Evolutionary conservation across 2,113 vertebrate species (phyloP), one percentile per base, ranked within the genome.

Genomic region (Arenaria interpres): DNA sequence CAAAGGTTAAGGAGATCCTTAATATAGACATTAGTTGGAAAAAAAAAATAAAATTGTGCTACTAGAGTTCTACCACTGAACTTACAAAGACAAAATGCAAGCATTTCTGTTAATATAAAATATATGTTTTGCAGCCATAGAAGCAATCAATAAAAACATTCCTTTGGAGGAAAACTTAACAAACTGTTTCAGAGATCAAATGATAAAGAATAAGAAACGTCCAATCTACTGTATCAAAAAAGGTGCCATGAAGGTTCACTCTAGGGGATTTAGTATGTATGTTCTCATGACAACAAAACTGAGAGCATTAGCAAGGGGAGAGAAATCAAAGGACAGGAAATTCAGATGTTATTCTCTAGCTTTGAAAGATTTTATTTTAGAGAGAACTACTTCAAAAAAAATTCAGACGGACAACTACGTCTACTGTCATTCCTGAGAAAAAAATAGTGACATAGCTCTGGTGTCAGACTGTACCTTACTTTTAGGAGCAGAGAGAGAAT

Each of bases 131-230:
- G 80, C n/a, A 46, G 68, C 37, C 30, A 35, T 66, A 85, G 43
- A 59, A 95, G n/a, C 32, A 63, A 96, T 96, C 81, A 85, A 89
- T 93, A 96, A 76, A 93, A 91, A 83, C 50, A 86, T 72, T 92
- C 39, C 18, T 92, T 79, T 39, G 48, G 33, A 83, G 88, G 25
- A 74, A 80, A 89, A 53, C 21, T 62, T 77, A 84, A 73, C n/a
- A 53, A 73, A 87, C 71, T 75, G 25, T 57, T 88, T 92, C 59
- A 73, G 37, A 37, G n/a, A 67, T 87, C 51, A 77, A 77, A 72
- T 93, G 73, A 35, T 60, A 74, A 77, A 73, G 39, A 63, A 54
- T 91, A 89, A 91, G 68, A 90, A 85, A 73, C 1, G 13, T 64
- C 22, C 78, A 33, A 74, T 77, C 45, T 77, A 74, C 0, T 37